Conservation (phyloP, 2,797 vertebrate species). For the Taeniopygia guttata region DNA sequence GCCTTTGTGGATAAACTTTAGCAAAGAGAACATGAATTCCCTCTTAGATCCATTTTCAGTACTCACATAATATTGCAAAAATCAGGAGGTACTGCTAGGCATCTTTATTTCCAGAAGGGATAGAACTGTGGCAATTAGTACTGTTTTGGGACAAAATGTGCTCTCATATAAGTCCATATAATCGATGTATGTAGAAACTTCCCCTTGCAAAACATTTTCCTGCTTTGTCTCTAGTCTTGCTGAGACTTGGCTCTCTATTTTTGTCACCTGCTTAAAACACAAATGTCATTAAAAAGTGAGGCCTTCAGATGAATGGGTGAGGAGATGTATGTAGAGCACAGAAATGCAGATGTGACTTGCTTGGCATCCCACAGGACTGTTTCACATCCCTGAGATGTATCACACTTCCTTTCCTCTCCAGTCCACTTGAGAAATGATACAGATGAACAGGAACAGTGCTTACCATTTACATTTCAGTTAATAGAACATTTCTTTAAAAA, state of each 20-base stretch:
- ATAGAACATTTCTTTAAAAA: neutral
- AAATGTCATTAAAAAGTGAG: neutral
- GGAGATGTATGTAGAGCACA: neutral
- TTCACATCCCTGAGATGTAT: neutral
- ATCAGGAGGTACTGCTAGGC: neutral
- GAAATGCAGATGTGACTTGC: neutral
- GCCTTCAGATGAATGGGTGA: neutral
- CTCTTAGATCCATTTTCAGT: neutral
- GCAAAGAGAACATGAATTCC: neutral
- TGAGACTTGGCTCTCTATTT: neutral
- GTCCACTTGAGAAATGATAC: neutral
- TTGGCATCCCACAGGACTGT: neutral
- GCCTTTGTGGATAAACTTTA: neutral
- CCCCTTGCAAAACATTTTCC: neutral
- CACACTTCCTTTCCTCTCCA: slow-evolving; percentile 12
- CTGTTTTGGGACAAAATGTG: neutral
- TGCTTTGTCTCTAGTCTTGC: neutral
- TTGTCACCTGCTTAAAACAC: neutral
- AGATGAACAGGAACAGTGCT: neutral
- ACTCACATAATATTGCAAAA: neutral
- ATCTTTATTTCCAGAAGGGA: neutral
- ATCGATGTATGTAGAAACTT: neutral
- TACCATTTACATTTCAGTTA: neutral
- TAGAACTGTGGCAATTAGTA: neutral
- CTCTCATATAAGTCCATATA: neutral